Evolutionary conservation across 2,797 vertebrate species (phyloP).

Genomic region (Hippoglossus hippoglossus): DNA sequence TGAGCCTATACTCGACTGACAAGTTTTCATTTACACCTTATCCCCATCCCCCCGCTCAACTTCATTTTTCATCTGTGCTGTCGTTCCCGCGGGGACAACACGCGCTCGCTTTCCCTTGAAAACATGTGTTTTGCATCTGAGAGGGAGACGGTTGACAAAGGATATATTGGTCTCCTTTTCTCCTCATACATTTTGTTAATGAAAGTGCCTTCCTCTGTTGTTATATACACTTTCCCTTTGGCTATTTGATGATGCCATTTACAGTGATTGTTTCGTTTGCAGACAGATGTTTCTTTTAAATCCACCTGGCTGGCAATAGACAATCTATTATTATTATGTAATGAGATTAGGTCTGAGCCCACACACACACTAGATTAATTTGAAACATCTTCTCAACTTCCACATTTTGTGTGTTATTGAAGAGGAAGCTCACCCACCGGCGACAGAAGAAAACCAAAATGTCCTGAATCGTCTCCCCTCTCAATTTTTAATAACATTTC

Average conservation of each 20-base stretch:
- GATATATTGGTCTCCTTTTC: slow-evolving; percentile 19
- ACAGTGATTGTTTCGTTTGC: slow-evolving; percentile 4
- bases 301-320: slow-evolving; percentile 9
- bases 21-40: slow-evolving; percentile 69
- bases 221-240: slow-evolving; percentile 20
- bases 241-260: slow-evolving; percentile 30
- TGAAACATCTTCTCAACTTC: slow-evolving; percentile 19
- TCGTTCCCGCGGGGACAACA: slow-evolving; percentile 20
- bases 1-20: slow-evolving; percentile 34
- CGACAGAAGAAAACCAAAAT: slow-evolving; percentile 21
- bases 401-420: slow-evolving; percentile 18
- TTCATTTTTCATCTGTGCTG: slow-evolving; percentile 49
- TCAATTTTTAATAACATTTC: slow-evolving; percentile 48
- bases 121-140: slow-evolving; percentile 44
- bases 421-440: slow-evolving; percentile 6
- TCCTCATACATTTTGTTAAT: slow-evolving; percentile 20
- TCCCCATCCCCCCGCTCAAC: slow-evolving; percentile 24
- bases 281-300: slow-evolving; percentile 16
- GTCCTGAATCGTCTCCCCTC: not conserved
- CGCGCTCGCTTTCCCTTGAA: slow-evolving; percentile 16
- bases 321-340: slow-evolving; percentile 4
- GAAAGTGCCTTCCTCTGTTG: slow-evolving; percentile 12
- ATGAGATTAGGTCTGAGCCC: slow-evolving; percentile 31
- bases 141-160: slow-evolving; percentile 20
- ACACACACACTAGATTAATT: slow-evolving; percentile 11